Conservation (phyloP, 2,113 vertebrate species). For the Myodes glareolus region DNA sequence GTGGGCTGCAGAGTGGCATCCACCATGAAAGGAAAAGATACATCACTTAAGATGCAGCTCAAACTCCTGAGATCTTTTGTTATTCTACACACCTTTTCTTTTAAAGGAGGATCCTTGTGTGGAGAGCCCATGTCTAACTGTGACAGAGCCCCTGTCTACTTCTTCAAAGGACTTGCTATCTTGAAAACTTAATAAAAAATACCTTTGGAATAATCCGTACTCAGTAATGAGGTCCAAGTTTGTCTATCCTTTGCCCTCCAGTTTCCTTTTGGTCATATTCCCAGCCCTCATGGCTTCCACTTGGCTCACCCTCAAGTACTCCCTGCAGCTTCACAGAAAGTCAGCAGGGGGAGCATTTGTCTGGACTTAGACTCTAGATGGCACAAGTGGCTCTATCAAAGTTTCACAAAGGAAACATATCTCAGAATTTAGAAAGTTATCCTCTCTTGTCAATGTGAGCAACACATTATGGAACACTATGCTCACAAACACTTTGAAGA, state of each 20-base stretch:
- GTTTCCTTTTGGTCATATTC: neutral
- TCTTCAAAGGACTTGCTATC: slow-evolving; percentile 55
- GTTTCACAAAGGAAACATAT: slow-evolving; percentile 74
- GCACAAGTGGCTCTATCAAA: slow-evolving; percentile 75
- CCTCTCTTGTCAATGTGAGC: slow-evolving; percentile 8
- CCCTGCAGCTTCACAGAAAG: slow-evolving; percentile 83
- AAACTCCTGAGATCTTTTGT: slow-evolving; percentile 59
- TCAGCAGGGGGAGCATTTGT: slow-evolving; percentile 86
- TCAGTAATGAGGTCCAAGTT: slow-evolving; percentile 61
- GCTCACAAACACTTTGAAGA: slow-evolving; percentile 28
- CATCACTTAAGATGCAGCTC: slow-evolving; percentile 61
- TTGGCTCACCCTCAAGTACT: slow-evolving; percentile 81
- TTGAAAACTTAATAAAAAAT: slow-evolving; percentile 74
- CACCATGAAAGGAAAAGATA: slow-evolving; percentile 71
- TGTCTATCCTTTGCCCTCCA: slow-evolving; percentile 65
- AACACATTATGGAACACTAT: neutral
- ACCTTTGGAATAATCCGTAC: slow-evolving; percentile 74
- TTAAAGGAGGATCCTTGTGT: slow-evolving; percentile 78
- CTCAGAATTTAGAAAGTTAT: slow-evolving; percentile 25
- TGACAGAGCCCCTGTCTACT: slow-evolving; percentile 66
- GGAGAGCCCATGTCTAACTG: slow-evolving; percentile 54
- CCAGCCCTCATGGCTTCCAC: slow-evolving; percentile 32
- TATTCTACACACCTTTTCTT: slow-evolving; percentile 56
- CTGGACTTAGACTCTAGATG: slow-evolving; percentile 76
- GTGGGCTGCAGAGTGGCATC: slow-evolving; percentile 63